phyloP scores from a whole-genome alignment of 2,797 vertebrate species.

The Falco naumanni region DNA sequence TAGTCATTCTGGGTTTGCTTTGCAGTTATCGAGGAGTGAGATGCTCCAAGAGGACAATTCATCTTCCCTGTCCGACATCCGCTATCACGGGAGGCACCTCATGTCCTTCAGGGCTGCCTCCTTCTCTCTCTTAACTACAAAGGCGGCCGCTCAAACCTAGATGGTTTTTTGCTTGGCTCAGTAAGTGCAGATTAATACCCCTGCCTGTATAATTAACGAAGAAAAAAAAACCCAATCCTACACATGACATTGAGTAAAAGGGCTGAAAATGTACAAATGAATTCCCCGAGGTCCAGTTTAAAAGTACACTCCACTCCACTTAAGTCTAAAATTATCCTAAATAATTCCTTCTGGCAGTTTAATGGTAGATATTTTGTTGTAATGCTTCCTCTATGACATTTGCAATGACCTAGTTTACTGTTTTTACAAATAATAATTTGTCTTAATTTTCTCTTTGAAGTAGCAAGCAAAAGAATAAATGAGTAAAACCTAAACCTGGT shows the following conservation, averaged over 20 bases:
- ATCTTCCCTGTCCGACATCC: background rate
- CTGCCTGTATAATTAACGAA: background rate
- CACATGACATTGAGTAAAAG: background rate
- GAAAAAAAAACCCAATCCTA: background rate
- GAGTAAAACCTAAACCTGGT: slow-evolving; percentile 42
- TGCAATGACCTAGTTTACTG: slow-evolving; percentile 45
- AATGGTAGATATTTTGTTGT: slow-evolving; percentile 10
- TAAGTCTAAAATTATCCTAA: background rate
- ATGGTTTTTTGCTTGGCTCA: background rate
- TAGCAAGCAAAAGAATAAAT: slow-evolving; percentile 19
- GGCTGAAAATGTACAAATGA: background rate
- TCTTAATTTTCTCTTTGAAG: slow-evolving; percentile 57
- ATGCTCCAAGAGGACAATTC: background rate
- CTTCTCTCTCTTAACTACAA: background rate
- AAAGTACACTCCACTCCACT: slow-evolving; percentile 1
- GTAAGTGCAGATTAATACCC: background rate
- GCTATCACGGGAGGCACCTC: background rate
- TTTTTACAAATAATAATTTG: slow-evolving; percentile 38
- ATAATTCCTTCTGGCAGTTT: slow-evolving; percentile 46
- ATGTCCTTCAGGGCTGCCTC: background rate
- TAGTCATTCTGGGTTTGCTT: background rate
- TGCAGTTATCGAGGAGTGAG: background rate
- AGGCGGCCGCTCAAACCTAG: background rate
- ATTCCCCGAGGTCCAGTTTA: background rate
- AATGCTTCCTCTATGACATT: slow-evolving; percentile 28